A percentile compares a stretch with the other conserved stretches of the same genome.
These are phyloP conservation scores for Xestoiulus laeticollis DNA, from an alignment of 2,888 invertebrate species.

Conservation along the genomic window DNA sequence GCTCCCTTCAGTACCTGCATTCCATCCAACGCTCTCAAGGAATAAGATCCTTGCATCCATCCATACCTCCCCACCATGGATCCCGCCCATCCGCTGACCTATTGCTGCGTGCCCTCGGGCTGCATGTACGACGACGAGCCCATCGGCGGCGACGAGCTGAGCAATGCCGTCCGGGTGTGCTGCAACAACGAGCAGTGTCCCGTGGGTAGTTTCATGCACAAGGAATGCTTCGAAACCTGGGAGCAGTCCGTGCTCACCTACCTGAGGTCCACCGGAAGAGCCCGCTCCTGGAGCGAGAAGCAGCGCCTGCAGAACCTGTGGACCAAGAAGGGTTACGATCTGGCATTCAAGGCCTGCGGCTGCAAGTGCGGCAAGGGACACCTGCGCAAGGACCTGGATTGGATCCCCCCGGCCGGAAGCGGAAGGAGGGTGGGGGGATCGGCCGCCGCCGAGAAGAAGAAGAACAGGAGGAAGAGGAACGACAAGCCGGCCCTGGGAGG, in stretches of 20 bases:
- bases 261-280: slow-evolving; percentile 88
- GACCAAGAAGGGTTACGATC: slow-evolving; percentile 97
- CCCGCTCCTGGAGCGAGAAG: slow-evolving; percentile 93
- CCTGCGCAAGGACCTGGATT: slow-evolving; percentile 92
- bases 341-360: slow-evolving; percentile 93
- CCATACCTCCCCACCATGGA: no score
- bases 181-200: slow-evolving; percentile 95
- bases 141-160: slow-evolving; percentile 70
- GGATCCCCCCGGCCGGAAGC: slow-evolving; percentile 84
- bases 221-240: slow-evolving; percentile 94
- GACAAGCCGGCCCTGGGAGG: slow-evolving; percentile 71
- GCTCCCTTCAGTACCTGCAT: no score
- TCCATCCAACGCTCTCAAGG: no score
- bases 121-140: slow-evolving; percentile 57
- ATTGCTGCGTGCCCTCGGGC: slow-evolving; percentile 82
- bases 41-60: no score
- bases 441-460: slow-evolving; percentile 69
- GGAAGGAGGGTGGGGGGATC: slow-evolving; percentile 66
- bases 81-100: background rate
- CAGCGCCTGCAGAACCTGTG: slow-evolving; percentile 94
- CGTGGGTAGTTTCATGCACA: slow-evolving; percentile 92
- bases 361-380: slow-evolving; percentile 94
- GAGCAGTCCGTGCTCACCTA: slow-evolving; percentile 88
- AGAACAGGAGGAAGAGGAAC: slow-evolving; percentile 75
- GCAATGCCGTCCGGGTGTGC: slow-evolving; percentile 85